Evolutionary conservation across 2,113 vertebrate genomes (phyloP).

Genomic region (Misgurnus anguillicaudatus): DNA sequence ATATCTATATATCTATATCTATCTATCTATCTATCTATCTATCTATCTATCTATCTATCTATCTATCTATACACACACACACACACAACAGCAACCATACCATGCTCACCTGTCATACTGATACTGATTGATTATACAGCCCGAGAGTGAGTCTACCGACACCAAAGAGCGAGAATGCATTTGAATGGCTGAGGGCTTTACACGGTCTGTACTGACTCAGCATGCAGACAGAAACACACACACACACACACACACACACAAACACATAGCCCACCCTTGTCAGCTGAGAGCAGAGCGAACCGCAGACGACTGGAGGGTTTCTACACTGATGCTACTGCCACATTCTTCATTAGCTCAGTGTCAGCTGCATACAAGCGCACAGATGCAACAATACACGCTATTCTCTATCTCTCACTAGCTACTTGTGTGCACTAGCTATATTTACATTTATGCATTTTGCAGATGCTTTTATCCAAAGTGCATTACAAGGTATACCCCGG

Average conservation of each 20-base stretch:
- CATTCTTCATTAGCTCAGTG: constrained; percentile 32
- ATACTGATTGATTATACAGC: constrained; percentile 54
- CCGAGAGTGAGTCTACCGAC: constrained; percentile 48
- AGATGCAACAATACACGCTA: neutral
- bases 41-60: too few relatives aligned
- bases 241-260: constrained; percentile 28
- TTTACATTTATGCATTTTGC: too few relatives aligned
- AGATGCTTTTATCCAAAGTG: too few relatives aligned
- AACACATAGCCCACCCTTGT: constrained; percentile 12
- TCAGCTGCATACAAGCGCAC: neutral
- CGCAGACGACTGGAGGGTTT: constrained; percentile 17
- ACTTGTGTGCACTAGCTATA: neutral
- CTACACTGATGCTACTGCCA: constrained; percentile 30
- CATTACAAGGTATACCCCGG: too few relatives aligned
- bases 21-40: too few relatives aligned
- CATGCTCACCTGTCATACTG: constrained; percentile 46
- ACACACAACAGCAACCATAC: constrained; percentile 38
- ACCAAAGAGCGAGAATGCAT: constrained; percentile 48
- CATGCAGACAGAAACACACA: constrained; percentile 36
- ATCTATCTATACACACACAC: constrained; percentile 29
- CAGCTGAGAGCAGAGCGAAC: constrained; percentile 17
- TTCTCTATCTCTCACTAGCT: neutral
- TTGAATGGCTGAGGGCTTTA: constrained; percentile 50
- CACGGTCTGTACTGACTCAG: constrained; percentile 55
- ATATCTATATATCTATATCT: too few relatives aligned